Evolutionary conservation across 2,888 invertebrate genomes (phyloP), one percentile per base, ranked within the genome.

Genomic region (Conops quadrifasciatus): DNA sequence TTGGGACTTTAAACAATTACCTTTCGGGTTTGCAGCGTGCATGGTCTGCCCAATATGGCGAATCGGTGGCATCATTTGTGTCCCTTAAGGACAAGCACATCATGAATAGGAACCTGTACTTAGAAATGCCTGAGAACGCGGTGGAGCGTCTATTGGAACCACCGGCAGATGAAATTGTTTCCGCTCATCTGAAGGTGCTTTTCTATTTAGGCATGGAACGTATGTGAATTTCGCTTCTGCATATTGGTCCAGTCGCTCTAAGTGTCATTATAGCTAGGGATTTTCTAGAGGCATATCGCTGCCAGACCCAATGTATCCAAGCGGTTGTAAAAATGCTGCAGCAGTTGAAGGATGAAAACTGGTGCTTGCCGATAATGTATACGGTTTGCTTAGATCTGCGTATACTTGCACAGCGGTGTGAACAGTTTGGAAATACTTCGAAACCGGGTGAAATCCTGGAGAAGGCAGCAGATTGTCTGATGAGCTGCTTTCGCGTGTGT

Each of bases 301-400:
- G 91, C 75, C 97, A 97, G 82, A 91, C 92, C 77, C 87, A 89
- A 7, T 90, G 94, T 77, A 92, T 94, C 0, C 93, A 94, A 77
- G 88, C 90, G 0, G 91, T 96, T 60, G 92, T 92, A 0, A 94
- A 94, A 83, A 88, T 96, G 68, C 87, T 98, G 63, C 95, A 96
- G 84, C 87, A 90, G 47, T 92, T 94, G 77, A 96, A 95, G 78
- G 98, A 98, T 77, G 96, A 96, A 80, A 98, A 98, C 85, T 99
- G 98, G 98, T 93, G 93, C 77, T 87, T 99, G n/a, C 94, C 96
- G 0, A 89, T 98, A 11, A 94, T 98, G 93, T 95, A 95, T 81
- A 90, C 91, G 0, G 90, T 95, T 16, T 96, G 96, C 79, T 88
- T 96, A 19, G 98, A 99, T 85, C 87, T 99, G 53, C 88, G 98